These are phyloP conservation scores for Ostrea edulis DNA, from an alignment of 1,140 invertebrate species.

Conservation along the genomic window DNA sequence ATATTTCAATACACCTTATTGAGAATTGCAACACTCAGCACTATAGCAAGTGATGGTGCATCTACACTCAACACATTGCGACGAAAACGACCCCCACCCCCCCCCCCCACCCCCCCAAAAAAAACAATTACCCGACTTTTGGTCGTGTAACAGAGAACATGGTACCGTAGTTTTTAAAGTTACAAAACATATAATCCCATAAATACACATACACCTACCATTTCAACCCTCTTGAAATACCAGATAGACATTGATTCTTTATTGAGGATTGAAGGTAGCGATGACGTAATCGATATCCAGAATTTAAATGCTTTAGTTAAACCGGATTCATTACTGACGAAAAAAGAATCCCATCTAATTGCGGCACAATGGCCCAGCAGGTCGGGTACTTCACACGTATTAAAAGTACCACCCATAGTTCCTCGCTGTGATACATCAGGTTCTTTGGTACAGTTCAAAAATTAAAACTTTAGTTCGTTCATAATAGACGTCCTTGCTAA, in stretches of 20 bases:
- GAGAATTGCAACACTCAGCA: neutral
- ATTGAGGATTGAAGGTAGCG: neutral
- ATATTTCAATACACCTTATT: neutral
- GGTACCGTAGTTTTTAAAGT: neutral
- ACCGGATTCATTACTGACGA: neutral
- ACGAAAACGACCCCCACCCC: too few relatives aligned
- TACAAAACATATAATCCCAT: neutral
- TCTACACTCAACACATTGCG: too few relatives aligned
- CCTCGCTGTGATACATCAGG: neutral
- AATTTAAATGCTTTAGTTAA: neutral
- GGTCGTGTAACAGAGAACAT: neutral
- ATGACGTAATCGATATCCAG: neutral
- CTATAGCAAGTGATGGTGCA: neutral
- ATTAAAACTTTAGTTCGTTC: too few relatives aligned
- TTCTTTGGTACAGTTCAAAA: constrained; percentile 19
- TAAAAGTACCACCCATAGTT: neutral
- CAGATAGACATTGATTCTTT: neutral
- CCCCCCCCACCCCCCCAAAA: too few relatives aligned
- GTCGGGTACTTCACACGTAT: neutral
- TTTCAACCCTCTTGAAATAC: neutral
- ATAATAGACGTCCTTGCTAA: too few relatives aligned
- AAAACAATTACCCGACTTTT: too few relatives aligned
- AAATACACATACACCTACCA: neutral
- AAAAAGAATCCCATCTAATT: neutral
- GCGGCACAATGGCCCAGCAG: neutral